Evolutionary conservation across 1,140 invertebrate genomes (phyloP).

Genomic region (Aphis craccivora): DNA sequence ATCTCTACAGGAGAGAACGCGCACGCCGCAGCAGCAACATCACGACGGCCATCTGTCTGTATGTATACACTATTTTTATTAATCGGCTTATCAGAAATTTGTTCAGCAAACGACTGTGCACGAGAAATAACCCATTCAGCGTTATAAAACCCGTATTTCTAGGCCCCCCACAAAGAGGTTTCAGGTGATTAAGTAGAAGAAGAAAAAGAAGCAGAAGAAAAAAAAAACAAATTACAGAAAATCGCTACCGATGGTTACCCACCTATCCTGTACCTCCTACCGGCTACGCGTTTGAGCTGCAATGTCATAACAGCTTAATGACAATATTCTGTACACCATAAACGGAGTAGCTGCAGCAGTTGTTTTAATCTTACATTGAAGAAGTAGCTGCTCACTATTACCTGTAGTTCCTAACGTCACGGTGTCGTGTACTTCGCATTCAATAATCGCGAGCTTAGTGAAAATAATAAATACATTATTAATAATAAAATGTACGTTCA

Average conservation of each 20-base stretch:
- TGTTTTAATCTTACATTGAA: not conserved
- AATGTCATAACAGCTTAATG: constrained; percentile 25
- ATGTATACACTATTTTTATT: constrained; percentile 1
- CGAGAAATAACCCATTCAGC: not conserved
- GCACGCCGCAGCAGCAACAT: not conserved
- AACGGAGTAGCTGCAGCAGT: not conserved
- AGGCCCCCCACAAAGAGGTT: constrained; percentile 37
- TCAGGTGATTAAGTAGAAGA: not conserved
- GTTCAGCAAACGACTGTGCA: not conserved
- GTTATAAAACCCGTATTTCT: constrained; percentile 21
- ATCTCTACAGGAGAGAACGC: not conserved
- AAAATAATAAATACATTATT: constrained; percentile 16
- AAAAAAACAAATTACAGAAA: constrained; percentile 38
- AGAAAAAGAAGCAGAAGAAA: not conserved
- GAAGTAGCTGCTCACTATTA: not conserved
- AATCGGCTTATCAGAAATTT: constrained; percentile 52
- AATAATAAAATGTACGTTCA: not conserved
- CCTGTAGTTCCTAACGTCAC: not conserved
- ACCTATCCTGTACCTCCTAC: not conserved
- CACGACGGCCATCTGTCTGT: not conserved
- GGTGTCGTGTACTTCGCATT: not conserved
- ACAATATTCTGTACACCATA: not conserved
- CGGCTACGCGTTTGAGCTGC: not conserved
- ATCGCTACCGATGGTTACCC: constrained; percentile 28
- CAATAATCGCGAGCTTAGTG: not conserved